Base-by-base conservation (phyloP, 2,888 invertebrate genomes). In the Napeogenes sylphis region DNA sequence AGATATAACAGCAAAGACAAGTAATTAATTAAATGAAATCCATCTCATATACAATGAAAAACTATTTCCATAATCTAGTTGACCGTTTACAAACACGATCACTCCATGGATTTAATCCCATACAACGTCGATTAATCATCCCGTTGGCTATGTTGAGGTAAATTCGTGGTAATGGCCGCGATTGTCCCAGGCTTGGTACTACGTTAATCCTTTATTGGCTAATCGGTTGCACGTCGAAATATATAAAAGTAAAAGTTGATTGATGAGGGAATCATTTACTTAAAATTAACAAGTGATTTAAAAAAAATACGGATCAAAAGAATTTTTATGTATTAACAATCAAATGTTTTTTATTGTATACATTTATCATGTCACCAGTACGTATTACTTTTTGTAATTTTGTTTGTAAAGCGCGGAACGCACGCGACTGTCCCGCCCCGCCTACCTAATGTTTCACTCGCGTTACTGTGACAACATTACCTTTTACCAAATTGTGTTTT, bases 401-500 rank as follows among this genome's bases (percentile, higher is more conserved):
- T 77, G 75, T 74, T 77, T 73, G 71, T 77, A 76, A 75, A 71
- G 77, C 75, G 71, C 74, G 71, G 75, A 74, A 73, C 75, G 71
- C 81, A 82, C 83, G 82, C 79, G 78, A 79, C 72, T 73, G 59
- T 51, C 51, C 51, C 30, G 71, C 77, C 79, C 76, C 78, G 76
- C 80, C 81, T 74, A 78, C 82, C 84, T 87, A 86, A 88, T 88
- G 89, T 85, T 83, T 82, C 78, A 84, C 85, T 87, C 83, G 83
- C 87, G 85, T 87, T 88, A 82, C 86, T 82, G 81, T 85, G 86
- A 87, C 87, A 87, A 87, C 85, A 85, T 85, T 82, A 83, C 87
- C 85, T 87, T 87, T 83, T 81, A 87, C 87, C 85, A 88, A 90
- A 90, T 90, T 89, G 90, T 90, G 84, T 90, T 90, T 88, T 88